Percentiles rank a stretch among this genome's conserved stretches.
phyloP scores from a whole-genome alignment of 2,113 vertebrate species.

The Platichthys flesus region DNA sequence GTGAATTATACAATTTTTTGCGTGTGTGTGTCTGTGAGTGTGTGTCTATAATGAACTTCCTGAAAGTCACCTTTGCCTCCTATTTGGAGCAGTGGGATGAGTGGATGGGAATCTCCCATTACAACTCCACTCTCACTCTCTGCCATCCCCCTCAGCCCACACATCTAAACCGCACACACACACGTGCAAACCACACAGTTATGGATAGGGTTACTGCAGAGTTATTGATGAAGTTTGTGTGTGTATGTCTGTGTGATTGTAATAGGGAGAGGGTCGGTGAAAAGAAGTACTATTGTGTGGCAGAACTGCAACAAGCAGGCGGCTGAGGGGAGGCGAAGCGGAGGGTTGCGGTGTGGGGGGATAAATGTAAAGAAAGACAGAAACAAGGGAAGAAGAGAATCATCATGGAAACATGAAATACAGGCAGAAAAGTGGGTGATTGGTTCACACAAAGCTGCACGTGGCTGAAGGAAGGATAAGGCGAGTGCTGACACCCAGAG shows the following conservation, averaged over 20 bases:
- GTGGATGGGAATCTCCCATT: slow-evolving; percentile 58
- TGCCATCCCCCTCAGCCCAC: not conserved
- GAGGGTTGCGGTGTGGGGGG: not conserved
- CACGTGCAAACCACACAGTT: not conserved
- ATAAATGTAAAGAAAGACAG: slow-evolving; percentile 24
- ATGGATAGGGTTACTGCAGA: slow-evolving; percentile 46
- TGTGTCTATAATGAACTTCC: slow-evolving; percentile 54
- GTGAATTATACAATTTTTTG: not conserved
- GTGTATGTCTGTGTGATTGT: not conserved
- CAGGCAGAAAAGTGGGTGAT: slow-evolving; percentile 41
- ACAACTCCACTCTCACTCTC: slow-evolving; percentile 78
- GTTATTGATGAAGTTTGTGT: slow-evolving; percentile 37
- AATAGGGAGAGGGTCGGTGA: slow-evolving; percentile 9
- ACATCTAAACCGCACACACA: not conserved
- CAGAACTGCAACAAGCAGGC: slow-evolving; percentile 1
- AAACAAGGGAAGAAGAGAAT: not conserved
- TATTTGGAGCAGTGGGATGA: slow-evolving; percentile 42
- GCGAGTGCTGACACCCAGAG: slow-evolving; percentile 86
- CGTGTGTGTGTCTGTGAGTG: not conserved
- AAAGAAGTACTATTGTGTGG: slow-evolving; percentile 31
- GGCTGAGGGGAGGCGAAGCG: not conserved
- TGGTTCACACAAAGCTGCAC: slow-evolving; percentile 38
- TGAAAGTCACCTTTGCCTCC: slow-evolving; percentile 79
- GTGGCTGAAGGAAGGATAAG: slow-evolving; percentile 72
- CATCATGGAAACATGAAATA: slow-evolving; percentile 57